A percentile compares a stretch with the other conserved stretches of the same genome.
These are phyloP conservation scores for Lepidurus apus DNA, from an alignment of 1,140 invertebrate genomes.

Conservation along the genomic window DNA sequence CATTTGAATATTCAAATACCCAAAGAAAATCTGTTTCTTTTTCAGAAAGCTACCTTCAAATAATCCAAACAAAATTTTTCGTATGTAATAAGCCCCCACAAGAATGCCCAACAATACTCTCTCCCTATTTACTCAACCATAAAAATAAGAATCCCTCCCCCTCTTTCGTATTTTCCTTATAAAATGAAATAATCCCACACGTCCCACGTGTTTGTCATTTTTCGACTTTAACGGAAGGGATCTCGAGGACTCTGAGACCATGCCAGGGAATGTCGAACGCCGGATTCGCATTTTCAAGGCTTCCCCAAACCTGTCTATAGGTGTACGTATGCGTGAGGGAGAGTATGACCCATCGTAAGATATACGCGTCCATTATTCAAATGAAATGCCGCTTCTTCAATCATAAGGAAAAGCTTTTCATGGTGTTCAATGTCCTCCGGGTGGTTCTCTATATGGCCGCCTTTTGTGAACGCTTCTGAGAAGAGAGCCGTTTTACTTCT, in stretches of 20 bases:
- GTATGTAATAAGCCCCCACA: too few relatives aligned
- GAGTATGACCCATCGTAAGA: neutral
- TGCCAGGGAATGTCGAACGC: neutral
- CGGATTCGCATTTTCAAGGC: neutral
- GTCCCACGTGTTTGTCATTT: too few relatives aligned
- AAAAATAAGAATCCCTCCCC: neutral
- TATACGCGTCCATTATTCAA: neutral
- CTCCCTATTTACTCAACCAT: neutral
- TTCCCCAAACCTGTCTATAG: neutral
- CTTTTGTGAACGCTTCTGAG: neutral
- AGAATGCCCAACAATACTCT: neutral
- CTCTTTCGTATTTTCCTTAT: neutral
- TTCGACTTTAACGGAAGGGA: too few relatives aligned
- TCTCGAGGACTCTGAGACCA: neutral
- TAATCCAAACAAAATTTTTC: too few relatives aligned
- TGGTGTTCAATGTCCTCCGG: neutral
- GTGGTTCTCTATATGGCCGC: neutral
- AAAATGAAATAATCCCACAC: too few relatives aligned
- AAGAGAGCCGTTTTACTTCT: neutral
- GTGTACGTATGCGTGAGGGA: neutral
- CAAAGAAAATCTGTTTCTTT: too few relatives aligned
- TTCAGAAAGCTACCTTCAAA: too few relatives aligned
- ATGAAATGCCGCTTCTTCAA: neutral
- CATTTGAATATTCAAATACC: neutral
- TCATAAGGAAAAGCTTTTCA: slow-evolving; percentile 6